A percentile compares a stretch with the other conserved stretches of the same genome.
phyloP scores from a whole-genome alignment of 1,140 invertebrate genomes.

The Vanessa atalanta region DNA sequence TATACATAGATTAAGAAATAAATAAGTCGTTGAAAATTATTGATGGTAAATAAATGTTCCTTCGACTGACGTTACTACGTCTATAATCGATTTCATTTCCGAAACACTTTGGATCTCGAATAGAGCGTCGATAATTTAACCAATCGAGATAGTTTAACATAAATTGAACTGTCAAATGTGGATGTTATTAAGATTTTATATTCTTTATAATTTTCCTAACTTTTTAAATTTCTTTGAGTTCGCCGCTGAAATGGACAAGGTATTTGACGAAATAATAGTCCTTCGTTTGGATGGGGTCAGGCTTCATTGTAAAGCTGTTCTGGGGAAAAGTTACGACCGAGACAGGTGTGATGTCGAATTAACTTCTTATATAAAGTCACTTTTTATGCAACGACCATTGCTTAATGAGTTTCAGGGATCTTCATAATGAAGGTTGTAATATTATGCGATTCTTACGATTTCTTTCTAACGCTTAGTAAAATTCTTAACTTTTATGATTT shows the following conservation, averaged over 20 bases:
- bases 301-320: slow-evolving; percentile 75
- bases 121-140: slow-evolving; percentile 55
- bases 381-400: slow-evolving; percentile 71
- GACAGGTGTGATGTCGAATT: slow-evolving; percentile 79
- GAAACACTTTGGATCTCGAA: slow-evolving; percentile 44
- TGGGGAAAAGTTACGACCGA: slow-evolving; percentile 73
- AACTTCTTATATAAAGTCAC: slow-evolving; percentile 75
- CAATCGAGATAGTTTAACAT: slow-evolving; percentile 50
- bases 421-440: slow-evolving; percentile 53
- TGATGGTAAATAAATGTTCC: slow-evolving; percentile 19
- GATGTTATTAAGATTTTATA: slow-evolving; percentile 70
- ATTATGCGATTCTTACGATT: slow-evolving; percentile 45
- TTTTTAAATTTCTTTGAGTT: slow-evolving; percentile 55
- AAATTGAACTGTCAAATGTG: slow-evolving; percentile 70
- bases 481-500: slow-evolving; percentile 26
- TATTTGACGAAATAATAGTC: slow-evolving; percentile 60
- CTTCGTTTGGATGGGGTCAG: slow-evolving; percentile 49
- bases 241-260: slow-evolving; percentile 62
- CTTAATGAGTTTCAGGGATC: slow-evolving; percentile 67
- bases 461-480: slow-evolving; percentile 42
- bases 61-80: slow-evolving; percentile 10
- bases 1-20: slow-evolving; percentile 22
- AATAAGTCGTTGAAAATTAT: slow-evolving; percentile 28
- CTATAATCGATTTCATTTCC: slow-evolving; percentile 39
- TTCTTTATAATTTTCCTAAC: slow-evolving; percentile 53